These are phyloP conservation scores for Gasteruption jaculator DNA, from an alignment of 2,888 invertebrate species.

Conservation along the genomic window DNA sequence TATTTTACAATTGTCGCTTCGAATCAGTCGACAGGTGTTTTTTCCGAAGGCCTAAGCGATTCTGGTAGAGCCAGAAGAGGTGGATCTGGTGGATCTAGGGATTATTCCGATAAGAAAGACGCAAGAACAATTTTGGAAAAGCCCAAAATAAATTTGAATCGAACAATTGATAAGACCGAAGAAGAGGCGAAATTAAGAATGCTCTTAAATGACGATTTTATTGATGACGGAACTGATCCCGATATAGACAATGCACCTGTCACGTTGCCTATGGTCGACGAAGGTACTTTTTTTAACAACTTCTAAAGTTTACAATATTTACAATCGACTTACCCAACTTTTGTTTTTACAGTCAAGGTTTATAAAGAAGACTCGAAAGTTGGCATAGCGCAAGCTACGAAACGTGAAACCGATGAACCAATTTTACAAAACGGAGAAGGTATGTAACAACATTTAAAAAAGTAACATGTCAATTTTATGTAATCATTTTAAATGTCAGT, in stretches of 20 bases:
- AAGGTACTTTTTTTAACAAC: slow-evolving; percentile 26
- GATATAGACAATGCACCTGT: slow-evolving; percentile 37
- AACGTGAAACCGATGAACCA: slow-evolving; percentile 27
- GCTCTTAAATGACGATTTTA: slow-evolving; percentile 47
- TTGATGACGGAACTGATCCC: slow-evolving; percentile 39
- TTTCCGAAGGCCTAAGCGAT: slow-evolving; percentile 42
- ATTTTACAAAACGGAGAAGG: slow-evolving; percentile 38
- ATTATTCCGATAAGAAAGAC: slow-evolving; percentile 22
- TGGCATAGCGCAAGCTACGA: slow-evolving; percentile 13
- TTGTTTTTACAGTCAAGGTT: slow-evolving; percentile 25
- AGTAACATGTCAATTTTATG: slow-evolving; percentile 2
- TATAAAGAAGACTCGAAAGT: slow-evolving; percentile 28
- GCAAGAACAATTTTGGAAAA: slow-evolving; percentile 30
- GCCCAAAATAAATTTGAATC: slow-evolving; percentile 39
- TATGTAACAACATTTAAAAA: slow-evolving; percentile 18
- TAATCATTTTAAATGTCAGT: slow-evolving; percentile 1
- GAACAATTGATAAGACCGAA: slow-evolving; percentile 39
- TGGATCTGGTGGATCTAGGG: slow-evolving; percentile 20
- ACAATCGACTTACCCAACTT: slow-evolving; percentile 2
- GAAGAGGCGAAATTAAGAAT: slow-evolving; percentile 43
- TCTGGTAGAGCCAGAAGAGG: slow-evolving; percentile 23
- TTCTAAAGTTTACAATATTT: background rate
- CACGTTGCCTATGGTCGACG: slow-evolving; percentile 37
- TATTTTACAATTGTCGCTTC: slow-evolving; percentile 6
- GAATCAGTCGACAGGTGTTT: slow-evolving; percentile 42